Conservation (phyloP, 2,888 invertebrate genomes). For the Chirona hameri region DNA sequence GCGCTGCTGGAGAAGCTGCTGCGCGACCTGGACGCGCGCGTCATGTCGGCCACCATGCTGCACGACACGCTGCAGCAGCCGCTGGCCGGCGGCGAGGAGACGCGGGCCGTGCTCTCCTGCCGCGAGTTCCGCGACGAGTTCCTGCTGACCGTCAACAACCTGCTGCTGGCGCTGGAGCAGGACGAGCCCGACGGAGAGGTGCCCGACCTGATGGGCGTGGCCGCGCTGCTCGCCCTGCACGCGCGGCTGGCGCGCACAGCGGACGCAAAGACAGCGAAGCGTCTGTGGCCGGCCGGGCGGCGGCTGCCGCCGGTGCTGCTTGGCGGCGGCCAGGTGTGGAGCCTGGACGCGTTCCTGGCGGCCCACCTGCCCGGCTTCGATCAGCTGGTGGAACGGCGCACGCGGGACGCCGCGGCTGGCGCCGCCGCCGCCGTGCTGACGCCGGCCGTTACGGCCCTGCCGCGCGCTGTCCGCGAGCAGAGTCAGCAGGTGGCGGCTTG, state of each 20-base stretch:
- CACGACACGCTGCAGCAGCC: constrained; percentile 43
- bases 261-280: not conserved
- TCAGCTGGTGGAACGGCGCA: not conserved
- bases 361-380: not conserved
- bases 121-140: constrained; percentile 1
- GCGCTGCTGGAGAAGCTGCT: constrained; percentile 50
- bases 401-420: not conserved
- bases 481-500: constrained; percentile 1
- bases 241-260: not conserved
- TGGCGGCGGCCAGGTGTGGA: not conserved
- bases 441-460: not conserved
- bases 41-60: constrained; percentile 50
- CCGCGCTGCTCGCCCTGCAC: not conserved
- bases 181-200: not conserved
- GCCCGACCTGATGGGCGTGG: not conserved
- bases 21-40: constrained; percentile 48
- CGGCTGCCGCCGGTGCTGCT: not conserved
- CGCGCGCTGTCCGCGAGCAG: not conserved
- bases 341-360: not conserved
- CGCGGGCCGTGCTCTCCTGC: not conserved
- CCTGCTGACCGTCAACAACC: constrained; percentile 8
- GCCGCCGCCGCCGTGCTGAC: not conserved
- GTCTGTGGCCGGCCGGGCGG: not conserved
- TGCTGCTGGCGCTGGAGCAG: not conserved
- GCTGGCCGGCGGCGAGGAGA: not conserved